These are phyloP conservation scores for Orestias chungarensis DNA, from an alignment of 2,797 vertebrate genomes.

Conservation along the genomic window DNA sequence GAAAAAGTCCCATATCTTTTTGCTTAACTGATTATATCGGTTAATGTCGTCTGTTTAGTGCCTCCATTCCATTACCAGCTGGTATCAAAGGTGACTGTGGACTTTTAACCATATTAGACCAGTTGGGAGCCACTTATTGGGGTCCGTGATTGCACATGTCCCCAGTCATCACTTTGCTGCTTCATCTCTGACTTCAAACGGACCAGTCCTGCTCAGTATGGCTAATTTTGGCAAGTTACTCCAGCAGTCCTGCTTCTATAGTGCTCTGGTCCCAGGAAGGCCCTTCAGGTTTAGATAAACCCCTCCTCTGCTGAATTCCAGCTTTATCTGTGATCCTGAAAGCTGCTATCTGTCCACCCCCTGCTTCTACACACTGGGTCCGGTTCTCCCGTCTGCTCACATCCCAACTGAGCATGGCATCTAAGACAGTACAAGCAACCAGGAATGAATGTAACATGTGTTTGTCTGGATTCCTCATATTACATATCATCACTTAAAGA, in stretches of 20 bases:
- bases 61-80: slow-evolving; percentile 48
- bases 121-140: slow-evolving; percentile 66
- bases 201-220: slow-evolving; percentile 56
- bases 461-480: slow-evolving; percentile 40
- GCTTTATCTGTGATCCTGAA: slow-evolving; percentile 71
- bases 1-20: slow-evolving; percentile 19
- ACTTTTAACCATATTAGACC: slow-evolving; percentile 62
- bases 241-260: slow-evolving; percentile 51
- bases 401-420: slow-evolving; percentile 27
- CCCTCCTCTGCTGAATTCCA: slow-evolving; percentile 71
- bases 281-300: slow-evolving; percentile 77
- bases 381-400: slow-evolving; percentile 41
- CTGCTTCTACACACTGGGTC: slow-evolving; percentile 23
- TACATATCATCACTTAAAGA: slow-evolving; percentile 52
- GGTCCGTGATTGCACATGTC: slow-evolving; percentile 55
- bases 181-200: slow-evolving; percentile 77
- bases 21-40: slow-evolving; percentile 39
- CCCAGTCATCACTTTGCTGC: slow-evolving; percentile 8
- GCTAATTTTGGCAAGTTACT: slow-evolving; percentile 81
- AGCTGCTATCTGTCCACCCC: slow-evolving; percentile 51
- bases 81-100: slow-evolving; percentile 49
- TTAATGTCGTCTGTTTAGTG: slow-evolving; percentile 29
- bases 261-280: slow-evolving; percentile 69
- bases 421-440: slow-evolving; percentile 47
- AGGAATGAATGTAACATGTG: slow-evolving; percentile 56